Base-by-base conservation (phyloP, 2,113 vertebrate genomes). In the Strigops habroptila region DNA sequence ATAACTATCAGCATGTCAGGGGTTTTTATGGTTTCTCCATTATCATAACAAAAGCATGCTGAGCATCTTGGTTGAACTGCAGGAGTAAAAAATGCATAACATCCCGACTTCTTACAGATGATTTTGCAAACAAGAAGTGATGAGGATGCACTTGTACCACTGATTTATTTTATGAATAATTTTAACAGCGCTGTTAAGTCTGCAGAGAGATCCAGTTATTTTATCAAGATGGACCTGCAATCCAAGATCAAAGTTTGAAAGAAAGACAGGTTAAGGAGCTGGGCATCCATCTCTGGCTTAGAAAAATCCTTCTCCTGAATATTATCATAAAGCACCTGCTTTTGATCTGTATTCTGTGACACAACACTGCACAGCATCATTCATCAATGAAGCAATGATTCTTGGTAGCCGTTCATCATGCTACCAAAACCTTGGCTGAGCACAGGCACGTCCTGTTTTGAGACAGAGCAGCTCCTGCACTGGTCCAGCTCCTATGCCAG, bases 71-170 rank as follows among this genome's bases (percentile, higher is more conserved):
- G 55, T 33, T 35, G 46, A 91, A 65, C 39, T 64, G 73, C 82
- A 81, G 69, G 43, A 93, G 90, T 92, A 93, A 93, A 78, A 95
- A 81, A 90, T 6, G n/a, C 44, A 9, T 77, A 93, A 23, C 73
- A 86, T 19, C 60, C 35, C 1, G 1, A 52, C 64, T 86, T 83
- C 41, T 86, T 39, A 55, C 63, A 91, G 76, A 78, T 39, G 92
- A 52, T n/a, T 30, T 33, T 78, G 81, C 65, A 67, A 91, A 79
- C 77, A 73, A 48, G 62, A 49, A 87, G 59, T 5, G 75, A 91
- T 6, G 2, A 65, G 74, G 74, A 87, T 27, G n/a, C 43, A 24
- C 57, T 86, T 52, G 73, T 64, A 91, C 12, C n/a, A 7, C 80
- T 3, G 7, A 49, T 15, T 51, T 9, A 14, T 80, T 24, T 62